Base-by-base conservation (phyloP, 1,140 invertebrate genomes). In the Coptotermes formosanus region DNA sequence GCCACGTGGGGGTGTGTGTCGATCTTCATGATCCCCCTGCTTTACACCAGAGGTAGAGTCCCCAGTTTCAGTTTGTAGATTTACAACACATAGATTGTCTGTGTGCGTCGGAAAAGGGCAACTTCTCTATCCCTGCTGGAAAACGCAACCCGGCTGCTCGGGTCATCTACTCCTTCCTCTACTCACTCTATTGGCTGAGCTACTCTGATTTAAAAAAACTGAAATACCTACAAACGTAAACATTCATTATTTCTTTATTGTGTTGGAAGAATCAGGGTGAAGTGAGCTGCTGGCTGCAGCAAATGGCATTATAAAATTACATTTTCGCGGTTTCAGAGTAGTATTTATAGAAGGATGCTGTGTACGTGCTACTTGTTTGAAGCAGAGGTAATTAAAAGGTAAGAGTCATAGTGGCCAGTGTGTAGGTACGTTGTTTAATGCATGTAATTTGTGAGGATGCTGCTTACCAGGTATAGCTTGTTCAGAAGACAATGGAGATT, bases 331-430 rank as follows among this genome's bases (percentile, higher is more conserved):
- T 30, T 30, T 9, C 64, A 11, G n/a, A 30, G 64, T 30, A 75
- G 8, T 14, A 30, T n/a, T 75, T 75, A 30, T 3, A n/a, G 25
- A 30, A 9, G 64, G 59, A 64, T 64, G 25, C 59, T 0, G 8
- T 64, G 59, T 75, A 75, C 64, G 64, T 75, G 64, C 64, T 75
- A 25, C 64, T 75, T n/a, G 64, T 75, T 75, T 25, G 25, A 75
- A 75, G 25, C 64, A 75, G 25, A 75, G 7, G 64, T 75, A 75
- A 75, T 75, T 75, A 75, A 75, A 75, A n/a, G 64, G 64, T 14
- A 55, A 75, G 64, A 75, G 64, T 75, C 64, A 30, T 25, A n/a
- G 8, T 75, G 14, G 64, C 64, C 25, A 75, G 64, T 30, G n/a
- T 38, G 38, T 38, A 38, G 8, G 64, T 75, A n/a, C 64, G 64